phyloP scores from a whole-genome alignment of 2,113 vertebrate genomes.

The Chlorodrepanis virens region DNA sequence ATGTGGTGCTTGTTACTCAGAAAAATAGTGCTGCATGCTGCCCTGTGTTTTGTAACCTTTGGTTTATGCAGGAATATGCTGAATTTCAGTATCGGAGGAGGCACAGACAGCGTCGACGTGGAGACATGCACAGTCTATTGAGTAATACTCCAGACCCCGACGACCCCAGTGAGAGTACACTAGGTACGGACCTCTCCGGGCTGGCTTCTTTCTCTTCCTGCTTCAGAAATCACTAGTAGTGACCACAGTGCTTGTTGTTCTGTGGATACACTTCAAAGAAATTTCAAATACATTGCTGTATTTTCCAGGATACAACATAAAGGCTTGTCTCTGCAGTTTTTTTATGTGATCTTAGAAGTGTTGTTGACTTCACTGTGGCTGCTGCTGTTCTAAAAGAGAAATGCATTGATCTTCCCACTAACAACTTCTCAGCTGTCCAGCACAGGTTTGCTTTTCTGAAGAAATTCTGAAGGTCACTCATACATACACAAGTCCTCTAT shows the following conservation, averaged over 20 bases:
- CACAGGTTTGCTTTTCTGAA: background rate
- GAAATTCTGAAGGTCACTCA: background rate
- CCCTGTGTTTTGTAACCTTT: constrained; percentile 78
- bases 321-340: background rate
- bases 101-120: constrained; percentile 87
- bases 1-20: constrained; percentile 34
- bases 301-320: background rate
- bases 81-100: constrained; percentile 98
- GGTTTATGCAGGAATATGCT: constrained; percentile 91
- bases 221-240: background rate
- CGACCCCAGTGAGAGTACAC: constrained; percentile 82
- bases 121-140: constrained; percentile 90
- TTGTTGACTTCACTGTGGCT: background rate
- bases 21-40: constrained; percentile 74
- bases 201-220: background rate
- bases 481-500: background rate
- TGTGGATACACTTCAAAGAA: background rate
- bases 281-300: background rate
- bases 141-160: constrained; percentile 87
- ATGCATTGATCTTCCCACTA: background rate
- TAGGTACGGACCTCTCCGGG: constrained; percentile 75
- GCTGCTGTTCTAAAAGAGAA: background rate
- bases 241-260: background rate
- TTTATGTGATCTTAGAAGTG: background rate
- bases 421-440: background rate